Base-by-base conservation (phyloP, 2,888 invertebrate genomes). In the Heliconius sara region DNA sequence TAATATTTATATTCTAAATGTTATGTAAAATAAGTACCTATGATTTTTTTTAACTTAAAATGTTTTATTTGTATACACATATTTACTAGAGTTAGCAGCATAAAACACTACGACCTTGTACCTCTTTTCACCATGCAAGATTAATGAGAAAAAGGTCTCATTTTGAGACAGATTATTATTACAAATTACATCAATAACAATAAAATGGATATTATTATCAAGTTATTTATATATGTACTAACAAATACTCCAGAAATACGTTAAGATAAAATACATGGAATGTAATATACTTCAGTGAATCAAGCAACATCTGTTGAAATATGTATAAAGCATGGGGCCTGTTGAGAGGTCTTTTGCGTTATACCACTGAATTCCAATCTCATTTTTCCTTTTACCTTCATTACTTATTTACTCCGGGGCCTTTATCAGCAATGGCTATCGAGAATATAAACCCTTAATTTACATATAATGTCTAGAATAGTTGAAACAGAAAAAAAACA, bases 401-500 rank as follows among this genome's bases (percentile, higher is more conserved):
- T 85, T 83, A 83, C 81, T 84, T 85, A 84, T 85, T 84, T 83
- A 84, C 81, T 79, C 80, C 80, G 79, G 81, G 82, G 80, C 79
- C 79, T 72, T 82, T 81, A 82, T 82, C 81, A 80, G 71, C 78
- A 82, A 79, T 57, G 79, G 80, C 79, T 79, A 84, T 83, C 83
- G 83, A 83, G 80, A 84, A 84, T 76, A 82, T 60, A 83, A 80
- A 76, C 79, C 74, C 82, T 78, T 78, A 87, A 89, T 88, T 88
- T 86, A 84, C 87, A 86, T 85, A 85, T 85, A 83, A 82, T 79
- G 78, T 83, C 83, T 81, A 83, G 83, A 84, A 87, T 88, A 88
- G 85, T 89, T 87, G 85, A 86, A 89, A 89, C 83, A 85, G 86
- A 87, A 88, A 88, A 89, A 88, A 88, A 85, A 89, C 87, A 88